These are phyloP conservation scores for Gila robusta DNA, from an alignment of 2,797 vertebrate genomes.

Conservation along the genomic window DNA sequence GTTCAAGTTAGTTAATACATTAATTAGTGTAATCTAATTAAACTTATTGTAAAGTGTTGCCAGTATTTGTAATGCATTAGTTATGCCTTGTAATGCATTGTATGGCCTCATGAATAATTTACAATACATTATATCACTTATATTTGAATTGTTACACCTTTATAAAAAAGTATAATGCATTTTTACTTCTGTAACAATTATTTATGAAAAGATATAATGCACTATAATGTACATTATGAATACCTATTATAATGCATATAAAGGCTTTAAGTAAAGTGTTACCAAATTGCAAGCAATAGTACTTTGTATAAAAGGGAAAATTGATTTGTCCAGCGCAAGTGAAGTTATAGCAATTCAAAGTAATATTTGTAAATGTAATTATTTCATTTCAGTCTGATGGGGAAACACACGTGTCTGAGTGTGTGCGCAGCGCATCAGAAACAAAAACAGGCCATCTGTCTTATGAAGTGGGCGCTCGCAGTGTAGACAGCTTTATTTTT, in stretches of 20 bases:
- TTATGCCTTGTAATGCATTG: not conserved
- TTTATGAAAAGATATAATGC: not conserved
- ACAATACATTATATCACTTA: not conserved
- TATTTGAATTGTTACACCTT: not conserved
- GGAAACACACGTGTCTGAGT: not conserved
- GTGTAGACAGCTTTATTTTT: not conserved
- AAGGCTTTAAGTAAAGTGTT: not conserved
- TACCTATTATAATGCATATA: not conserved
- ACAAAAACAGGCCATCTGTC: not conserved
- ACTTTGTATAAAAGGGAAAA: too few species aligned
- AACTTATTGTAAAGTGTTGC: too few species aligned
- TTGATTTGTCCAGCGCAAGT: not conserved
- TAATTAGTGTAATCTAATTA: too few species aligned
- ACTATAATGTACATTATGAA: not conserved
- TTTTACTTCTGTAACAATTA: not conserved
- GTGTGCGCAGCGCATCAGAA: not conserved
- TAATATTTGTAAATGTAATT: not conserved
- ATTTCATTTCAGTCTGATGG: not conserved
- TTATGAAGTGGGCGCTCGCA: not conserved
- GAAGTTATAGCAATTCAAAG: not conserved
- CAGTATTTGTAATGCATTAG: not conserved
- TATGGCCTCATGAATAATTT: not conserved
- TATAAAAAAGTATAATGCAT: not conserved
- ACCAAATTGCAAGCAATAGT: not conserved
- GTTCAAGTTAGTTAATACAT: too few species aligned